Conservation (phyloP, 2,888 invertebrate genomes). For the Nesidiocoris tenuis region DNA sequence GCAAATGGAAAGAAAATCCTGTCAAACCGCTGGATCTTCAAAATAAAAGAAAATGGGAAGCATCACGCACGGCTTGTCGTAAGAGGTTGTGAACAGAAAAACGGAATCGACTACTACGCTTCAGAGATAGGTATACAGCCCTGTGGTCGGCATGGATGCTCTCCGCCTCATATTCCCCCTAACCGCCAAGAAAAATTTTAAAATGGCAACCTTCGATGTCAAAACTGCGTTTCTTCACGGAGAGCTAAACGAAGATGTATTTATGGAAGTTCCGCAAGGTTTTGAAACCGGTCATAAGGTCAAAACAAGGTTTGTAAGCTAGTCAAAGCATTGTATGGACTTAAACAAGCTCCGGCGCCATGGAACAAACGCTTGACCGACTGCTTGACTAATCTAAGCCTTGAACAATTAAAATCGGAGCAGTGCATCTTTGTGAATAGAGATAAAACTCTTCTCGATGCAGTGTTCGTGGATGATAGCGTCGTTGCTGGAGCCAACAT, state of each 20-base stretch:
- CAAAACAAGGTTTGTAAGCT: slow-evolving; percentile 12
- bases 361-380: slow-evolving; percentile 19
- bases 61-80: too few relatives aligned
- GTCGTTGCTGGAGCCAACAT: not conserved
- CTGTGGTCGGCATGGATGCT: not conserved
- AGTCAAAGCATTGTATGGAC: slow-evolving; percentile 8
- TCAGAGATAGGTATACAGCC: too few relatives aligned
- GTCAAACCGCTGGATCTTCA: too few relatives aligned
- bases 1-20: too few relatives aligned
- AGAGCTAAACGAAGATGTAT: too few relatives aligned
- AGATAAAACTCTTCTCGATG: not conserved
- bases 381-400: slow-evolving; percentile 2
- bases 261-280: too few relatives aligned
- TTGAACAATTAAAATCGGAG: slow-evolving; percentile 10
- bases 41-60: too few relatives aligned
- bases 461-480: slow-evolving; percentile 3
- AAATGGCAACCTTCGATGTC: slow-evolving; percentile 9
- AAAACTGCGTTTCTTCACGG: too few relatives aligned
- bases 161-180: slow-evolving; percentile 31
- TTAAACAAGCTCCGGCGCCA: slow-evolving; percentile 1
- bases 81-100: too few relatives aligned
- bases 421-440: not conserved
- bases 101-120: too few relatives aligned
- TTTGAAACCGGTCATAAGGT: not conserved
- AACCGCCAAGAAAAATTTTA: slow-evolving; percentile 42